Evolutionary conservation across 2,113 vertebrate species (phyloP).

Genomic region (Centropus unirufus): DNA sequence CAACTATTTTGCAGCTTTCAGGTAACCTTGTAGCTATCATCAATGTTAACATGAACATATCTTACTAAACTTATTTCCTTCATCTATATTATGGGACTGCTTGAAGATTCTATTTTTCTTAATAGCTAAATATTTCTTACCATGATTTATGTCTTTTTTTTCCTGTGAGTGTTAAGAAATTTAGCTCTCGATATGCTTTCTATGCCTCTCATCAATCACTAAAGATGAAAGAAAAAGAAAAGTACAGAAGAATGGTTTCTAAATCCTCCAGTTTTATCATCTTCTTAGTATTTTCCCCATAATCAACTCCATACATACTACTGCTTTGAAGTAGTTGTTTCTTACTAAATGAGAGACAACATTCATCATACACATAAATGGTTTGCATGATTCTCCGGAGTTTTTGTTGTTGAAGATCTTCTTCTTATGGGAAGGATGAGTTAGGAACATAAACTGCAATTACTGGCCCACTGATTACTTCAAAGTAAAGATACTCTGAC

Average conservation of each 20-base stretch:
- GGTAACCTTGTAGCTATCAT: neutral
- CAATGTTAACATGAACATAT: neutral
- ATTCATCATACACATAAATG: neutral
- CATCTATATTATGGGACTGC: neutral
- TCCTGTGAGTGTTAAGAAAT: neutral
- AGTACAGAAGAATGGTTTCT: neutral
- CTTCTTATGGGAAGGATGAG: neutral
- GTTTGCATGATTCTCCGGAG: neutral
- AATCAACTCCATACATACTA: neutral
- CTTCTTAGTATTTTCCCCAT: neutral
- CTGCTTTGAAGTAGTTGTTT: conserved; percentile 19
- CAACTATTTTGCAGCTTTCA: neutral
- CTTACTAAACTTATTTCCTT: neutral
- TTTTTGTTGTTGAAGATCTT: neutral
- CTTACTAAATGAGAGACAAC: neutral
- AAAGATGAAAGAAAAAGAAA: conserved; percentile 24
- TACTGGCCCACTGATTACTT: neutral
- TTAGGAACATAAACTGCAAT: neutral
- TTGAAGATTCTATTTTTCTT: neutral
- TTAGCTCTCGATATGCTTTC: conserved; percentile 1
- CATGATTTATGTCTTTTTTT: neutral
- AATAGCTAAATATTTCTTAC: neutral
- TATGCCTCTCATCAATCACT: neutral
- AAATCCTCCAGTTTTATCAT: neutral
- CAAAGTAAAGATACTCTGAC: neutral